Percentiles rank a stretch among this genome's conserved stretches.
Conservation (phyloP, 2,113 vertebrate genomes). For the Anguilla japonica region DNA sequence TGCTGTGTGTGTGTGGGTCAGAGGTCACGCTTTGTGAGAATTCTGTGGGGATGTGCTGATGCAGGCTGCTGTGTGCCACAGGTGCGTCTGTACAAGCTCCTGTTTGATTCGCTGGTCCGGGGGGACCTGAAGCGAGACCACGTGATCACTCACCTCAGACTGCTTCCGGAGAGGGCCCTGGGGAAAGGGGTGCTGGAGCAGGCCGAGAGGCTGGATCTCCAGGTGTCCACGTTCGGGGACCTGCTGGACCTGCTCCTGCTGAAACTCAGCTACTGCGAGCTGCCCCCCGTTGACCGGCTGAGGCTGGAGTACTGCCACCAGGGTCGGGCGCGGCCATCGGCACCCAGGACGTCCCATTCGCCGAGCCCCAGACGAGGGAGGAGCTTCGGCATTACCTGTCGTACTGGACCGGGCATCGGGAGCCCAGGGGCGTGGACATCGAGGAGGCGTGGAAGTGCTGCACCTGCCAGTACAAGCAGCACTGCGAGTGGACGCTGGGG, state of each 20-base stretch:
- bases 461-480: constrained; percentile 55
- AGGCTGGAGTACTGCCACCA: constrained; percentile 72
- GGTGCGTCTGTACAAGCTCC: constrained; percentile 70
- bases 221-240: constrained; percentile 55
- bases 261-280: constrained; percentile 58
- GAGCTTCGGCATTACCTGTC: constrained; percentile 54
- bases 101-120: constrained; percentile 73
- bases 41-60: neutral
- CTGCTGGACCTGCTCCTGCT: constrained; percentile 65
- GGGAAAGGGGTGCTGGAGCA: constrained; percentile 57
- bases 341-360: constrained; percentile 54
- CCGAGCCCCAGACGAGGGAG: constrained; percentile 52
- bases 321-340: constrained; percentile 55
- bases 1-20: too few relatives aligned
- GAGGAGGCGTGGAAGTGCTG: constrained; percentile 75
- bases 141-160: constrained; percentile 54
- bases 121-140: constrained; percentile 56
- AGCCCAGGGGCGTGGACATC: constrained; percentile 69
- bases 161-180: constrained; percentile 54
- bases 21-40: too few relatives aligned
- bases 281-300: constrained; percentile 63
- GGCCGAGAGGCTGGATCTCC: constrained; percentile 52
- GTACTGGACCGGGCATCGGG: constrained; percentile 71
- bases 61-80: constrained; percentile 31
- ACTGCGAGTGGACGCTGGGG: constrained; percentile 64